Percentiles rank a stretch among this genome's conserved stretches.
Conservation (phyloP, 1,140 invertebrate genomes). For the Procambarus virginalis region DNA sequence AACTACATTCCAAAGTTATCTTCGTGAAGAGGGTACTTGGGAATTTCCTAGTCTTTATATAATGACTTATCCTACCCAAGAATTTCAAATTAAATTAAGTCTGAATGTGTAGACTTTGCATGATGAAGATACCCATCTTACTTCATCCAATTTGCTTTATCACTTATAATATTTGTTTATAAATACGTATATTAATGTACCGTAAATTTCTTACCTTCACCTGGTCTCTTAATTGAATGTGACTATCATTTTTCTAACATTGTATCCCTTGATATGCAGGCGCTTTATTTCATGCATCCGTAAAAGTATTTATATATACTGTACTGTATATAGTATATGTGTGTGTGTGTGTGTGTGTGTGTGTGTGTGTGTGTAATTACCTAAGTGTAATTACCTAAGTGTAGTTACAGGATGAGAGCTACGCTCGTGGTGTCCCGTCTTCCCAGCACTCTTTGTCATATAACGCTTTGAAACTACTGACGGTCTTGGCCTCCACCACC, state of each 20-base stretch:
- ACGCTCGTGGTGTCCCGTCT: no score
- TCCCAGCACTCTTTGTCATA: no score
- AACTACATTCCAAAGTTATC: neutral
- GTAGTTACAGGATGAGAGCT: no score
- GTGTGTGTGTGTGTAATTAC: no score
- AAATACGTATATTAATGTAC: neutral
- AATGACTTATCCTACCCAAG: neutral
- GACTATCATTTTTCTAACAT: neutral
- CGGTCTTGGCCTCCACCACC: no score
- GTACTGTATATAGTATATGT: no score
- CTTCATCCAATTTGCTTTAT: constrained; percentile 7
- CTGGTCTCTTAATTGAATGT: neutral
- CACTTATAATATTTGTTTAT: neutral
- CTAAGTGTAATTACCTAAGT: no score
- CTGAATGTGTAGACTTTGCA: constrained; percentile 5
- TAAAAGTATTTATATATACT: neutral
- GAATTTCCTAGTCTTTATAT: neutral
- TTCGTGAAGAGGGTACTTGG: neutral
- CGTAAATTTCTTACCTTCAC: neutral
- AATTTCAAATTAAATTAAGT: constrained; percentile 7
- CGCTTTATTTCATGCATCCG: constrained; percentile 2
- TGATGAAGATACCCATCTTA: neutral
- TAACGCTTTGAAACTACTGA: no score
- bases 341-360: no score
- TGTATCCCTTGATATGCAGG: neutral